These are phyloP conservation scores for Tethya wilhelma DNA, from an alignment of 37 sponge, comb jelly and placozoan genomes.

Conservation along the genomic window DNA sequence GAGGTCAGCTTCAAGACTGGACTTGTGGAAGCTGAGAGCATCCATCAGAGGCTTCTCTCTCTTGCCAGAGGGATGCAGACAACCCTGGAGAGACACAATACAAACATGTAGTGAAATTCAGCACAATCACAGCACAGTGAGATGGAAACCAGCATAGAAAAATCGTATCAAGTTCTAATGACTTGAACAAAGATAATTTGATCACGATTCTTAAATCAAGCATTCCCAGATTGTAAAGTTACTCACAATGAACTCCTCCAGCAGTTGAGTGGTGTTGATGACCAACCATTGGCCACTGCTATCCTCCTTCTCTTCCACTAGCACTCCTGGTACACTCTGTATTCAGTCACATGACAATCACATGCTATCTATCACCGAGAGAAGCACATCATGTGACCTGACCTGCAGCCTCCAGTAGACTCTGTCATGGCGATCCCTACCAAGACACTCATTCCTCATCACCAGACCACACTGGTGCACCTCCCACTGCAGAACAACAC, in stretches of 20 bases:
- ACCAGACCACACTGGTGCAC: background rate
- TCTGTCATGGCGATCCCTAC: conserved; percentile 44
- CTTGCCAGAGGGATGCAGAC: conserved; percentile 29
- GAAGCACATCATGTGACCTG: background rate
- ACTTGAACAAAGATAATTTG: too few relatives aligned
- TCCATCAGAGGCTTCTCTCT: conserved; percentile 19
- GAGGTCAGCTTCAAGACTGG: too few relatives aligned
- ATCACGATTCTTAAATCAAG: too few relatives aligned
- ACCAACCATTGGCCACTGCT: background rate
- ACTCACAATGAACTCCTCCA: conserved; percentile 1
- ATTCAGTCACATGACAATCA: background rate
- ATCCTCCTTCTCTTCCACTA: background rate
- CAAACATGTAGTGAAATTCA: too few relatives aligned
- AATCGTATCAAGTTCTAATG: too few relatives aligned
- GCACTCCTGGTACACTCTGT: background rate
- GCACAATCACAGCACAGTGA: too few relatives aligned
- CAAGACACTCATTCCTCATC: conserved; percentile 30
- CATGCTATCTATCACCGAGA: background rate
- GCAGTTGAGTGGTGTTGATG: conserved; percentile 2
- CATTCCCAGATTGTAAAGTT: too few relatives aligned
- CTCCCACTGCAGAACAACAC: background rate
- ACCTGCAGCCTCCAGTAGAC: conserved; percentile 65
- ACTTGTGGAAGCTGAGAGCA: background rate
- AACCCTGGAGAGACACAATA: background rate
- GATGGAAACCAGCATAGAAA: too few relatives aligned